A percentile compares a stretch with the other conserved stretches of the same genome.
These are phyloP conservation scores for Rotaria socialis DNA, from an alignment of 2,888 invertebrate genomes.

Conservation along the genomic window DNA sequence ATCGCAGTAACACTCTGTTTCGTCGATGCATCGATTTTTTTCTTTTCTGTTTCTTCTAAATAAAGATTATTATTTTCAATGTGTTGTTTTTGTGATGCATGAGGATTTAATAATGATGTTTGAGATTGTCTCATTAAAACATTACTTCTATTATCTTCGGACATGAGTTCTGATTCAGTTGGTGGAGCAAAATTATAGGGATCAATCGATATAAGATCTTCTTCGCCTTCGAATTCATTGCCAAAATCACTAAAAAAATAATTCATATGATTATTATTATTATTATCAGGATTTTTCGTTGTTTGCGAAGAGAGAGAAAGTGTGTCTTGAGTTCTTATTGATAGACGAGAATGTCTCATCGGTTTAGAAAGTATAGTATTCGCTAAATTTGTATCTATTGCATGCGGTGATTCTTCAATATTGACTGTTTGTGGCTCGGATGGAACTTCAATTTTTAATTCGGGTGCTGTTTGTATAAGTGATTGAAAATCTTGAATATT, in stretches of 20 bases:
- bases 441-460: not conserved
- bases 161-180: not conserved
- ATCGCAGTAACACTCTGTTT: not conserved
- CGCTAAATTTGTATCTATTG: not conserved
- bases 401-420: not conserved
- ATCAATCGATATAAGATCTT: not conserved
- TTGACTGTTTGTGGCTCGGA: no score
- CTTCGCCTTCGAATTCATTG: not conserved
- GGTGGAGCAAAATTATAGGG: not conserved
- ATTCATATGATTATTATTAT: not conserved
- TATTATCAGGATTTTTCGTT: not conserved
- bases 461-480: not conserved
- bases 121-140: not conserved
- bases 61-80: not conserved
- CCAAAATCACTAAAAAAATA: not conserved
- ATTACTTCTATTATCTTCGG: not conserved
- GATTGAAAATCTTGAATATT: not conserved
- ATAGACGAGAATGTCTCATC: not conserved
- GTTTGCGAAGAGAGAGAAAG: no score
- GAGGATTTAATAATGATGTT: not conserved
- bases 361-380: not conserved
- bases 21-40: not conserved
- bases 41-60: not conserved
- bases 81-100: not conserved
- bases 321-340: not conserved